These are phyloP conservation scores for Taurulus bubalis DNA, from an alignment of 2,113 vertebrate genomes.

Conservation along the genomic window DNA sequence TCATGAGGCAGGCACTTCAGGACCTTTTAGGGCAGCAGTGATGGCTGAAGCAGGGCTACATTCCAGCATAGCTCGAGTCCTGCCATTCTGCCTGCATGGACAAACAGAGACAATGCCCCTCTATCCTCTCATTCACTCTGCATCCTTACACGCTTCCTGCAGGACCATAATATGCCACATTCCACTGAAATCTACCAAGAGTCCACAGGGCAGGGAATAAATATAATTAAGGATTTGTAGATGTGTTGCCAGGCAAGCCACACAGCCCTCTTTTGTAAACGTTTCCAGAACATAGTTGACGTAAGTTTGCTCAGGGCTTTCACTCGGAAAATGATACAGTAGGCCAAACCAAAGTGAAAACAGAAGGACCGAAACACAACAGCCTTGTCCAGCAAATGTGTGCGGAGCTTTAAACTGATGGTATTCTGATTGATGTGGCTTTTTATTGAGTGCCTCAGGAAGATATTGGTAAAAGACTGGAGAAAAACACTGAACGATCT, in stretches of 20 bases:
- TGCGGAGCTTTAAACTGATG: not conserved
- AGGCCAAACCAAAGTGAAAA: constrained; percentile 44
- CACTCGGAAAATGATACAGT: constrained; percentile 49
- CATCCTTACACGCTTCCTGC: constrained; percentile 56
- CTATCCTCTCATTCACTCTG: constrained; percentile 61
- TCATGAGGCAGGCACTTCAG: constrained; percentile 47
- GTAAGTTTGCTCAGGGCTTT: constrained; percentile 41
- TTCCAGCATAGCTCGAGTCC: constrained; percentile 39
- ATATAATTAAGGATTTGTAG: constrained; percentile 66
- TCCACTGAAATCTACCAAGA: constrained; percentile 55
- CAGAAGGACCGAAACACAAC: constrained; percentile 25
- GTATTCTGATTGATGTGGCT: constrained; percentile 19
- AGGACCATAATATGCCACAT: constrained; percentile 62
- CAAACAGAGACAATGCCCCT: constrained; percentile 61
- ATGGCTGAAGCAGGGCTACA: constrained; percentile 30
- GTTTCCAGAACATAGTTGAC: constrained; percentile 71
- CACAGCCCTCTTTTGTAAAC: constrained; percentile 70
- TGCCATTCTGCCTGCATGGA: constrained; percentile 54
- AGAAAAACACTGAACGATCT: not conserved
- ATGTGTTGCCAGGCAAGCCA: constrained; percentile 64
- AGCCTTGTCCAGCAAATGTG: constrained; percentile 7
- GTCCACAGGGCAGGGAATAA: constrained; percentile 47
- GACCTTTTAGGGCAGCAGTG: constrained; percentile 65
- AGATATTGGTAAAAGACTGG: not conserved
- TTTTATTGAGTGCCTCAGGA: constrained; percentile 18